Evolutionary conservation across 2,113 vertebrate species (phyloP).

Genomic region (Colaptes auratus): DNA sequence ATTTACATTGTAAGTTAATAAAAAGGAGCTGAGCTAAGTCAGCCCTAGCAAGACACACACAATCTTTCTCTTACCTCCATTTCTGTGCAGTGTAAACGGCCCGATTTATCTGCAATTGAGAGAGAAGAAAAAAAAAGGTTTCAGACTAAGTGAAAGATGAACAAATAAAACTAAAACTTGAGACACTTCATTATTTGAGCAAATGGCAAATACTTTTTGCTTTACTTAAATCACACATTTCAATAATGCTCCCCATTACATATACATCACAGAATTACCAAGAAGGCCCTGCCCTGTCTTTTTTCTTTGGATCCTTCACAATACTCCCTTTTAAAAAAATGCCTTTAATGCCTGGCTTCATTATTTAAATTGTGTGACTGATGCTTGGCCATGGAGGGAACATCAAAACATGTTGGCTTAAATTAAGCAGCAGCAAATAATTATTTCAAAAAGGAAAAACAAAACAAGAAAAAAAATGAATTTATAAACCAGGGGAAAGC

Average conservation of each 20-base stretch:
- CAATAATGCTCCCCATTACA: not conserved
- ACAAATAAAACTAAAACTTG: not conserved
- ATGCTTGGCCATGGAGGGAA: slow-evolving; percentile 19
- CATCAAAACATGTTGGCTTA: slow-evolving; percentile 7
- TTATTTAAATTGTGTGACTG: slow-evolving; percentile 44
- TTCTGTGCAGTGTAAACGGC: slow-evolving; percentile 79
- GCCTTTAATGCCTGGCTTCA: slow-evolving; percentile 15
- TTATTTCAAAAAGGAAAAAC: slow-evolving; percentile 21
- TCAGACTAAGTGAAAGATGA: not conserved
- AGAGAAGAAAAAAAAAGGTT: not conserved
- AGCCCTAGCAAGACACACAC: not conserved
- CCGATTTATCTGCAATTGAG: slow-evolving; percentile 80
- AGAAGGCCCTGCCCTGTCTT: not conserved
- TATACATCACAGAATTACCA: not conserved
- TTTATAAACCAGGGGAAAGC: slow-evolving; percentile 16
- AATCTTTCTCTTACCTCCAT: slow-evolving; percentile 85
- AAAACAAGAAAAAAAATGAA: not conserved
- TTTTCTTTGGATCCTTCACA: slow-evolving; percentile 26
- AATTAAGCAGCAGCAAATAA: slow-evolving; percentile 24
- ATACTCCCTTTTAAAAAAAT: not conserved
- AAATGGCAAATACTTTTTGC: not conserved
- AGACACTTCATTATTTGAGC: not conserved
- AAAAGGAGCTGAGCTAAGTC: not conserved
- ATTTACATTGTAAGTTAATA: not conserved
- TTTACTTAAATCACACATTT: not conserved